Conservation (phyloP, 1,140 invertebrate species). For the Drosophila bocki region DNA sequence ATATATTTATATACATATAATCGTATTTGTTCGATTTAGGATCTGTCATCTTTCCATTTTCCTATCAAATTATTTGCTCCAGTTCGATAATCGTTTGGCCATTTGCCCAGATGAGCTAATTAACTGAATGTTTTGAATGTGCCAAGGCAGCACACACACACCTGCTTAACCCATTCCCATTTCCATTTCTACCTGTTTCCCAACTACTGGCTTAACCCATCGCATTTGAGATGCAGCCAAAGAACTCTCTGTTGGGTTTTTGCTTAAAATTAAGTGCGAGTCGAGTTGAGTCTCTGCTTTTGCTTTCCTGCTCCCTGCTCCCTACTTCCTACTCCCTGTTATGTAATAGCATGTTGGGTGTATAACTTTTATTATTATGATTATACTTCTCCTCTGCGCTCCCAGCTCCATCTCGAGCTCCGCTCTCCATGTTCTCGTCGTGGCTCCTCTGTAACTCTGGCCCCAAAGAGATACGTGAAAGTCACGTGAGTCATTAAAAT, state of each 20-base stretch:
- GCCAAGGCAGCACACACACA: background rate
- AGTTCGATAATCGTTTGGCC: slow-evolving; percentile 20
- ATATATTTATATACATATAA: background rate
- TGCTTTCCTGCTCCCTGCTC: slow-evolving; percentile 15
- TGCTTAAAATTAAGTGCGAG: slow-evolving; percentile 66
- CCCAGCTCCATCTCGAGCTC: slow-evolving; percentile 17
- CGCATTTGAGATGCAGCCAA: slow-evolving; percentile 22
- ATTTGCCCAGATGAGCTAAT: slow-evolving; percentile 40
- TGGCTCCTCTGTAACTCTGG: slow-evolving; percentile 9
- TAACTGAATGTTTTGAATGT: slow-evolving; percentile 33
- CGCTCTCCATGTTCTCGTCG: slow-evolving; percentile 11
- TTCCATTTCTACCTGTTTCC: background rate
- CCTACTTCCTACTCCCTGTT: slow-evolving; percentile 47
- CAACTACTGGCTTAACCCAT: background rate
- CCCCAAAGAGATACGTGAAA: slow-evolving; percentile 72
- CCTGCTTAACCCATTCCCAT: slow-evolving; percentile 8
- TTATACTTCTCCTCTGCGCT: slow-evolving; percentile 68
- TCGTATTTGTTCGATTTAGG: background rate
- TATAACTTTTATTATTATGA: slow-evolving; percentile 83
- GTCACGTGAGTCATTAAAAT: slow-evolving; percentile 83
- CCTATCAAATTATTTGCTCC: slow-evolving; percentile 3
- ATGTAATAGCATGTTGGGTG: slow-evolving; percentile 81
- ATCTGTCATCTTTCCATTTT: background rate
- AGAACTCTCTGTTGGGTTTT: slow-evolving; percentile 22
- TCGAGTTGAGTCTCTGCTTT: slow-evolving; percentile 9